phyloP scores from a whole-genome alignment of 2,797 vertebrate species.

The Merluccius polli region DNA sequence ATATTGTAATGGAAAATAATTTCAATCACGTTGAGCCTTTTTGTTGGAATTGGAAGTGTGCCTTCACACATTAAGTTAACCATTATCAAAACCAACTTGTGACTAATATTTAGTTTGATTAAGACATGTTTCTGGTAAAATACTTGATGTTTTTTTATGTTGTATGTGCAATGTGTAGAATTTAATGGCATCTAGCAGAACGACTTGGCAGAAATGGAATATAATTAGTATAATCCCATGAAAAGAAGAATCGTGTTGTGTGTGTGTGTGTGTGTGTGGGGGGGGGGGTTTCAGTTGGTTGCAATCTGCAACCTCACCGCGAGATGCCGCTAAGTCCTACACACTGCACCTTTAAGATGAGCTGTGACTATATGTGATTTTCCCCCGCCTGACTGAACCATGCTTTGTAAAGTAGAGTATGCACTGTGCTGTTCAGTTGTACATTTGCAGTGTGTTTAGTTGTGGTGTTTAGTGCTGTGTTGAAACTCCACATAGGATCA shows the following conservation, averaged over 20 bases:
- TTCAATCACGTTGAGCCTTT: neutral
- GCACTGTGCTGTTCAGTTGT: conserved; percentile 29
- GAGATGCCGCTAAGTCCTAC: too few species aligned
- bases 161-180: too few species aligned
- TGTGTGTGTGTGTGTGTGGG: too few species aligned
- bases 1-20: conserved; percentile 7
- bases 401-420: conserved; percentile 14
- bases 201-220: too few species aligned
- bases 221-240: too few species aligned
- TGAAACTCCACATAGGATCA: neutral
- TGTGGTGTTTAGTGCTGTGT: neutral
- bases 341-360: too few species aligned
- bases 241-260: too few species aligned
- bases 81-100: neutral
- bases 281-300: too few species aligned
- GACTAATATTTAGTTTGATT: conserved; percentile 1
- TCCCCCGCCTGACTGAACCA: conserved; percentile 53
- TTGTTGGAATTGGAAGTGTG: conserved; percentile 37
- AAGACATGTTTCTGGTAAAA: conserved; percentile 14
- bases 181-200: too few species aligned
- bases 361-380: conserved; percentile 64
- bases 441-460: conserved; percentile 29
- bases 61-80: conserved; percentile 43
- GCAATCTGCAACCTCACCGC: too few species aligned
- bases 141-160: conserved; percentile 24